Conservation (phyloP, 1,140 invertebrate species). For the Aphaenogaster rudis region DNA sequence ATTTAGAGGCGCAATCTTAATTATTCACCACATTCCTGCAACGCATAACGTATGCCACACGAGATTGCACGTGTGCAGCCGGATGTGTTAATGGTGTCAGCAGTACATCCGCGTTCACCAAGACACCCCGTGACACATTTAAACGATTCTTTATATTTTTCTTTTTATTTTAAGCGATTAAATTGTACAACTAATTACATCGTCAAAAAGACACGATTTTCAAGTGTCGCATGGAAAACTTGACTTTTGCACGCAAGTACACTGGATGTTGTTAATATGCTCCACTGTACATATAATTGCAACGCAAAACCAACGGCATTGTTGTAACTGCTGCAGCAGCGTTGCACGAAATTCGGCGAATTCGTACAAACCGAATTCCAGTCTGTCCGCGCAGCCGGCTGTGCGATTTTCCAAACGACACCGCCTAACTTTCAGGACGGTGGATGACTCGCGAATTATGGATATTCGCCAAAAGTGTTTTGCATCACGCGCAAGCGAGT, state of each 20-base stretch:
- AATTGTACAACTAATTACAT: not conserved
- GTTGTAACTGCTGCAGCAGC: not conserved
- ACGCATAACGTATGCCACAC: not conserved
- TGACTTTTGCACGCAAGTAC: not conserved
- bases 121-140: not conserved
- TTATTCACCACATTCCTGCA: constrained; percentile 46
- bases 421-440: constrained; percentile 23
- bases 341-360: constrained; percentile 12
- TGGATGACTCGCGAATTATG: constrained; percentile 46
- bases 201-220: not conserved
- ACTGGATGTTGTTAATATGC: not conserved
- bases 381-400: not conserved
- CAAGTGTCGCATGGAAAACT: not conserved
- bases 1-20: constrained; percentile 46
- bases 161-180: not conserved
- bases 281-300: not conserved
- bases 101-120: not conserved
- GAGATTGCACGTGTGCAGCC: constrained; percentile 21
- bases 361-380: constrained; percentile 36
- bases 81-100: constrained; percentile 10
- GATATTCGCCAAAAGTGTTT: constrained; percentile 38
- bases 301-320: not conserved
- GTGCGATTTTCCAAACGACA: constrained; percentile 45
- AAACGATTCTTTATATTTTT: not conserved
- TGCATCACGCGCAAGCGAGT: constrained; percentile 38